Evolutionary conservation across 2,888 invertebrate genomes (phyloP), one percentile per base, ranked within the genome.

Genomic region (Clepsis dumicolana): DNA sequence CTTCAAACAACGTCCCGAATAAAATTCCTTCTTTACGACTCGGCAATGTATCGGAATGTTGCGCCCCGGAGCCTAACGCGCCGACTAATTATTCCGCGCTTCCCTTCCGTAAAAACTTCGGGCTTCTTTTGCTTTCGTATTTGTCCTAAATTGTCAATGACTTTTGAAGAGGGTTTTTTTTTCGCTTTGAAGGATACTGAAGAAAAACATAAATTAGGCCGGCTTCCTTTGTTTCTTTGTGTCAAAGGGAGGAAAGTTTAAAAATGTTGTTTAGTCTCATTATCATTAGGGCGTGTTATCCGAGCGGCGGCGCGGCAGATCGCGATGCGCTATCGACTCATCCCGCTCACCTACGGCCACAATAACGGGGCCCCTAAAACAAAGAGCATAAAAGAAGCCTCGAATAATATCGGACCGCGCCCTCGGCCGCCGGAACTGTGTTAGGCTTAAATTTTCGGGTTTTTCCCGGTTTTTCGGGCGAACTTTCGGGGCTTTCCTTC

Each of bases 371-470:
- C 77, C 79, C 80, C 83, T 87, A 82, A 90, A 92, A 91, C 91
- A 91, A 93, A 89, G 82, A 75, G 83, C 84, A 90, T 87, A 86
- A 89, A 87, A 87, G 86, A 85, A 87, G 81, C 80, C 84, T 86
- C 83, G 88, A 88, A 91, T 92, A 90, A 90, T 91, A 88, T 92
- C 91, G 87, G 84, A 82, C 75, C 77, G 77, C 80, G 77, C 80
- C 81, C 82, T 78, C 84, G 82, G 79, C 78, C 82, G 79, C 78
- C 87, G 91, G 91, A 90, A 89, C 82, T 85, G 83, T 84, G 87
- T 84, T 83, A 80, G 83, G 81, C 83, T 88, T 84, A 83, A 86
- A 89, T 88, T 91, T 88, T 84, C 77, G 86, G 85, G 84, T 77
- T 87, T 89, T 83, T 86, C 80, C 84, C 85, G 80, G 83, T 81